Evolutionary conservation across 2,113 vertebrate genomes (phyloP), one percentile per base, ranked within the genome.

Genomic region (Solea senegalensis): DNA sequence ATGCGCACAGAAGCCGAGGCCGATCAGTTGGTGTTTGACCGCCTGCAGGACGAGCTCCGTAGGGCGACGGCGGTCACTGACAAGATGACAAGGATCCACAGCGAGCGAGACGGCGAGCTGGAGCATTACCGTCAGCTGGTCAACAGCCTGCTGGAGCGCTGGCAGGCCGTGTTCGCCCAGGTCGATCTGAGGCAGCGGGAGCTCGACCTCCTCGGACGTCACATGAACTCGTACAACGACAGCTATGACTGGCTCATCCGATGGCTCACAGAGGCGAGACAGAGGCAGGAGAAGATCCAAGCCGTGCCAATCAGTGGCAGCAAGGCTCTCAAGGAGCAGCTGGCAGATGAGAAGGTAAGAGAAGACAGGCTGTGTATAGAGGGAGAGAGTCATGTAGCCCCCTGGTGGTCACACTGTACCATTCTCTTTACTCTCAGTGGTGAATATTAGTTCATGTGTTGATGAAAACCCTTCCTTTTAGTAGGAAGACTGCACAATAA

Each of bases 31-130:
- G 65, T 93, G 28, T 98, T 98, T 1, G 87, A 92, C 8, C 89
- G 90, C 0, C 87, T 99, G 84, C 94, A 96, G 64, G 91, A 90
- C 0, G 96, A 98, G 55, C 91, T 99, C 7, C 75, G 84, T 65
- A 94, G 89, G 9, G 97, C 96, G 0, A 72, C 88, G 1, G 82
- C 92, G 0, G 93, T 97, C 49, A 95, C 94, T 0, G 95, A 97
- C 84, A 92, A 91, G 26, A 95, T 99, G 92, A 93, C 94, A 6
- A 89, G 90, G 41, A 89, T 94, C 2, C 97, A 98, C 69, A 89
- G 95, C 0, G 97, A 99, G 84, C 93, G 95, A 0, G 97, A 98
- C 0, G 90, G 91, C 1, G 97, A 99, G 82, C 92, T 98, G 86
- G 97, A 97, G 6, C 95, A 95, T 15, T 96, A 96, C 92, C 93